phyloP scores from a whole-genome alignment of 1,140 invertebrate genomes.

The Apis dorsata region DNA sequence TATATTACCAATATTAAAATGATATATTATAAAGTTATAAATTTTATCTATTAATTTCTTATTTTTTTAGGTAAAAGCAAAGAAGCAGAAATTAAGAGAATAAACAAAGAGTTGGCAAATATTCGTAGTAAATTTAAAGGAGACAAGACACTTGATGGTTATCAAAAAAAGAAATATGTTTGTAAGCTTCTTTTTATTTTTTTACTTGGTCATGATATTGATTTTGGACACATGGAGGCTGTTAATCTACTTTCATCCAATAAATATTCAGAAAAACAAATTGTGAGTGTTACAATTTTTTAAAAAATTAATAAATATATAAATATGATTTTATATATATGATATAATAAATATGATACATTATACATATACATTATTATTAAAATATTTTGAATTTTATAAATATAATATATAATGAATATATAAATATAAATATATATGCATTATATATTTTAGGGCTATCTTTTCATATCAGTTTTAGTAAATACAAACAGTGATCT shows the following conservation, averaged over 20 bases:
- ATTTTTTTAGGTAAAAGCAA: constrained; percentile 95
- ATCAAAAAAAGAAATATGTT: constrained; percentile 99
- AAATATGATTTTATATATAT: not conserved
- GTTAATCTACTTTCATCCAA: constrained; percentile 99
- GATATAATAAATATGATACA: no score
- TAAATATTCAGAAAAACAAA: constrained; percentile 99
- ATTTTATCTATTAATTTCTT: constrained; percentile 6
- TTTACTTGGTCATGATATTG: constrained; percentile 99
- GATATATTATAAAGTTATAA: not conserved
- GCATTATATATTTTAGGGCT: constrained; percentile 87
- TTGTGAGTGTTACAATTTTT: constrained; percentile 86
- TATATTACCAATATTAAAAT: not conserved
- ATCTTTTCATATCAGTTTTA: constrained; percentile 99
- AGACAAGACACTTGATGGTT: constrained; percentile 99
- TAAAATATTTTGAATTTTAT: not conserved
- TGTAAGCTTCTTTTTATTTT: constrained; percentile 99
- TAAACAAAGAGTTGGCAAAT: constrained; percentile 99
- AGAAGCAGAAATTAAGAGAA: constrained; percentile 99
- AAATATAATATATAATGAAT: not conserved
- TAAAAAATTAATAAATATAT: not conserved
- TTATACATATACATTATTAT: no score
- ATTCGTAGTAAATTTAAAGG: constrained; percentile 99
- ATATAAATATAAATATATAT: not conserved
- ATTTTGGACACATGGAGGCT: constrained; percentile 99
- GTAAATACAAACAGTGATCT: constrained; percentile 99